Evolutionary conservation across 2,797 vertebrate species (phyloP), one percentile per base, ranked within the genome.

Genomic region (Aulostomus chinensis): DNA sequence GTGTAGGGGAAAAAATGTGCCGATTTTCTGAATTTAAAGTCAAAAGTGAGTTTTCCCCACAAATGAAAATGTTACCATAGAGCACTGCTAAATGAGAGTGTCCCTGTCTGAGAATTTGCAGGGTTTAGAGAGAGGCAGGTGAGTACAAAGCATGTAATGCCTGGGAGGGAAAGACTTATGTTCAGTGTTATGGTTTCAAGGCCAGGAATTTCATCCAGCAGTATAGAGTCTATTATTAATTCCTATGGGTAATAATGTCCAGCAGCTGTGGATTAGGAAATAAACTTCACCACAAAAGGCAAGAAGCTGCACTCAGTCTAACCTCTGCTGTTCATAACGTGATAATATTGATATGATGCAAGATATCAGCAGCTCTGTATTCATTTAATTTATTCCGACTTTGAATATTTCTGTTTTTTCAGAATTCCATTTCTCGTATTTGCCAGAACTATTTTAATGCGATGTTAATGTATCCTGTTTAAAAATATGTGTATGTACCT

Each of bases 1-100:
- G 65, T 78, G 66, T 63, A 62, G n/a, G n/a, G n/a, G n/a, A 72
- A 80, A 67, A 18, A 71, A 67, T 40, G 61, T 21, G 25, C 33
- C 29, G 45, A 18, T 50, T 58, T 62, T 79, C 49, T 36, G 35
- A 77, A 78, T 82, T 54, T 68, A 68, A 78, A 73, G 65, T 76
- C 54, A 56, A 58, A 51, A 56, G 40, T 57, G 39, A 54, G 9
- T 72, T 58, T 60, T 36, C 21, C 43, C 39, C 15, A 11, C 9
- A 21, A 22, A 65, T 53, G 14, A 61, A 66, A 58, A 26, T 25
- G 55, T 60, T 60, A 37, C 11, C 9, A 5, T n/a, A 30, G 35
- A 67, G 39, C 15, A 64, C 25, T 17, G 14, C 25, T 17, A 42
- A 42, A 29, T 7, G 37, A 42, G 16, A 15, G 16, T 7, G 25